phyloP scores from a whole-genome alignment of 2,888 invertebrate species.

The Apocheima hispidaria region DNA sequence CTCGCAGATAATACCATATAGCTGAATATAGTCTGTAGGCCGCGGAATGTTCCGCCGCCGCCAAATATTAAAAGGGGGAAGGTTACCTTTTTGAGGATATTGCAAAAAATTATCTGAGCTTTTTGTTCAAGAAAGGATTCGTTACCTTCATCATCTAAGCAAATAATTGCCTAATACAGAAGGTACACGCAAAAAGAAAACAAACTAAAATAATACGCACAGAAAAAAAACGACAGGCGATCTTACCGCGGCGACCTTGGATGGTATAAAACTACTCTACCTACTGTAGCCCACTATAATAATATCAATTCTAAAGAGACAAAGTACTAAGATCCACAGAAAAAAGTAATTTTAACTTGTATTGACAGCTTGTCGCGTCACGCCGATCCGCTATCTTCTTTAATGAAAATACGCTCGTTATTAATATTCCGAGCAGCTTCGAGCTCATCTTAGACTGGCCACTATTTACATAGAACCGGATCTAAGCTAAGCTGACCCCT shows the following conservation, averaged over 20 bases:
- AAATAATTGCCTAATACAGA: too few species aligned
- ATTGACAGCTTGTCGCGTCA: not conserved
- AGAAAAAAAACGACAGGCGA: too few species aligned
- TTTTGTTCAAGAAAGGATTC: slow-evolving; percentile 4
- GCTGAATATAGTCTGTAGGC: slow-evolving; percentile 4
- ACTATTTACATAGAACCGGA: slow-evolving; percentile 1
- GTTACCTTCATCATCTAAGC: too few species aligned
- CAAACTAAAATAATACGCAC: too few species aligned
- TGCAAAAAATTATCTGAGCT: not conserved
- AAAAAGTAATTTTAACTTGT: not conserved
- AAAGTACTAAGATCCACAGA: not conserved
- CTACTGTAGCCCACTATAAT: too few species aligned
- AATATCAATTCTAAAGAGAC: too few species aligned
- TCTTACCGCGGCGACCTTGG: too few species aligned
- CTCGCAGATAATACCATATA: slow-evolving; percentile 8
- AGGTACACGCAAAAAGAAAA: too few species aligned
- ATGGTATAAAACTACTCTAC: too few species aligned
- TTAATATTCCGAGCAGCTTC: slow-evolving; percentile 26
- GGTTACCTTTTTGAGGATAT: slow-evolving; percentile 16
- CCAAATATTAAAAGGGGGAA: slow-evolving; percentile 20
- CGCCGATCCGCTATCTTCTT: slow-evolving; percentile 21
- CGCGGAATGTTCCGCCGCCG: slow-evolving; percentile 8
- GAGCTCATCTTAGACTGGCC: slow-evolving; percentile 21
- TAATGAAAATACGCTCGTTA: slow-evolving; percentile 26
- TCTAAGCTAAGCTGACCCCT: slow-evolving; percentile 8